phyloP scores from a whole-genome alignment of 2,888 invertebrate genomes.

The Rapana venosa region DNA sequence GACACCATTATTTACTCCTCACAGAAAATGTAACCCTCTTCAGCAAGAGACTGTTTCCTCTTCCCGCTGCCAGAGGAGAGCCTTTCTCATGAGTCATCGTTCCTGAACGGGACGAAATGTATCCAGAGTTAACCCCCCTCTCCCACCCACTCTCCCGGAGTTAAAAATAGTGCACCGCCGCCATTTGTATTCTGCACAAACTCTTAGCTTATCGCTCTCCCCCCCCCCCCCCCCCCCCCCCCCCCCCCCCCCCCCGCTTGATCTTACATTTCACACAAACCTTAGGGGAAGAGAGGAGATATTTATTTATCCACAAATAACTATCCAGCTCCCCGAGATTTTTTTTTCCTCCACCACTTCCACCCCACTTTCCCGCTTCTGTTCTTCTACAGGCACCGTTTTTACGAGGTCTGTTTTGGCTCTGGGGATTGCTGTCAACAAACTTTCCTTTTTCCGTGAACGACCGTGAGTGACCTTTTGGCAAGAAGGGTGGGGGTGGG shows the following conservation, averaged over 20 bases:
- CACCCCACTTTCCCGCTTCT: neutral
- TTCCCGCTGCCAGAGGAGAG: neutral
- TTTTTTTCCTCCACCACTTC: too few species aligned
- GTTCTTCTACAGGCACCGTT: too few species aligned
- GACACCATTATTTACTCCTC: neutral
- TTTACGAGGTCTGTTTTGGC: too few species aligned
- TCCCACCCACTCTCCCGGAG: neutral
- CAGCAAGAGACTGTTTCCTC: neutral
- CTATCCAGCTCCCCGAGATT: too few species aligned
- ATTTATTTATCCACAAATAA: too few species aligned
- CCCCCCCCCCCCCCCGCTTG: neutral
- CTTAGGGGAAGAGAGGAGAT: neutral
- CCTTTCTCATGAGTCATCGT: constrained; percentile 8
- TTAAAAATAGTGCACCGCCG: neutral
- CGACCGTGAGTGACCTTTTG: too few species aligned
- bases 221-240: neutral
- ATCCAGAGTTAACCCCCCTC: neutral
- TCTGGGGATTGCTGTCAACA: too few species aligned
- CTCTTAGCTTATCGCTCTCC: neutral
- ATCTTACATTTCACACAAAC: too few species aligned
- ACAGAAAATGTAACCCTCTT: neutral
- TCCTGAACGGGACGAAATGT: constrained; percentile 5
- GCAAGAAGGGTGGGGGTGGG: too few species aligned
- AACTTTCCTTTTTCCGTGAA: too few species aligned
- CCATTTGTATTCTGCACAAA: neutral